Evolutionary conservation across 1,140 invertebrate species (phyloP).

Genomic region (Luehdorfia chinensis): DNA sequence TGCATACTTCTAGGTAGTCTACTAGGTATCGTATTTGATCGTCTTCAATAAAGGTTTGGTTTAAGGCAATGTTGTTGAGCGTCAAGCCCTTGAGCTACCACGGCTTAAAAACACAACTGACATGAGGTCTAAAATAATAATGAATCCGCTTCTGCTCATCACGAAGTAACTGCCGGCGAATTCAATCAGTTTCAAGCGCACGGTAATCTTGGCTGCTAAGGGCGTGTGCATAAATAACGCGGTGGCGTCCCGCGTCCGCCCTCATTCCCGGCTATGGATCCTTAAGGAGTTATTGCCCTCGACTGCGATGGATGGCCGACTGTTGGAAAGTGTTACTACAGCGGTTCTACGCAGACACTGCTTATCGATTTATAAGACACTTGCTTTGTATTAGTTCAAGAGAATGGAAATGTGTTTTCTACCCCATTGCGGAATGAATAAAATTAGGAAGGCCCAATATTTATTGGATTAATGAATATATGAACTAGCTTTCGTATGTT

Average conservation of each 20-base stretch:
- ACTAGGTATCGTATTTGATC: no score
- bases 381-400: not conserved
- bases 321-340: constrained; percentile 1
- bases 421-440: not conserved
- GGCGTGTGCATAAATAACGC: constrained; percentile 63
- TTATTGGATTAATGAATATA: no score
- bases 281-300: constrained; percentile 40
- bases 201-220: constrained; percentile 43
- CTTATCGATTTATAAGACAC: constrained; percentile 4
- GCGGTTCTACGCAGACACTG: not conserved
- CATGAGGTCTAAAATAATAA: no score
- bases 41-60: no score
- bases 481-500: no score
- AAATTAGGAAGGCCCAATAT: no score
- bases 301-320: constrained; percentile 31
- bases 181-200: constrained; percentile 62
- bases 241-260: constrained; percentile 34
- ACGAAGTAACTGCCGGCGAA: constrained; percentile 24
- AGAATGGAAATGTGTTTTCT: not conserved
- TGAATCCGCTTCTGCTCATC: constrained; percentile 24
- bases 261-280: constrained; percentile 37
- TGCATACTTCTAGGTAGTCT: no score
- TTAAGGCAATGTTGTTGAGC: no score
- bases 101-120: no score
- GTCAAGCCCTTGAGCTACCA: no score